Percentiles rank a stretch among this genome's conserved stretches.
These are phyloP conservation scores for Sarcophaga caerulescens DNA, from an alignment of 2,888 invertebrate genomes.

Conservation along the genomic window DNA sequence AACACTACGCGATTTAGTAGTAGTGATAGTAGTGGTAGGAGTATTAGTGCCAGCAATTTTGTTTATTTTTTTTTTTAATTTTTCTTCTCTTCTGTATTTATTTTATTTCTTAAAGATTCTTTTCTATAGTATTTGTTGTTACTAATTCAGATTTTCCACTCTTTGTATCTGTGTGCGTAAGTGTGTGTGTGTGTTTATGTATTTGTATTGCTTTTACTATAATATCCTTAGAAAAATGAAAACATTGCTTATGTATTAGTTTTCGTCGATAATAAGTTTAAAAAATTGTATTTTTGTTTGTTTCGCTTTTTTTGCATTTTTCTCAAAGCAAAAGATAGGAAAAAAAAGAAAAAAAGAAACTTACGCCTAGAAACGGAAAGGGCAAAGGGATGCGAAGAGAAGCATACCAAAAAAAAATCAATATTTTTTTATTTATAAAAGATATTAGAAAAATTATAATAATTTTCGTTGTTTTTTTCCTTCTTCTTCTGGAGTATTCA, in stretches of 20 bases:
- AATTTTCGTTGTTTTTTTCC: conserved; percentile 34
- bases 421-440: conserved; percentile 29
- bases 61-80: conserved; percentile 20
- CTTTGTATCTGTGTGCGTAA: background rate
- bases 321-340: background rate
- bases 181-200: background rate
- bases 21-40: background rate
- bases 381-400: no score
- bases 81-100: conserved; percentile 7
- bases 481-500: background rate
- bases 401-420: conserved; percentile 46
- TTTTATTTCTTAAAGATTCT: conserved; percentile 6
- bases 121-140: conserved; percentile 50
- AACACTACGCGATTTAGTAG: conserved; percentile 10
- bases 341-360: background rate
- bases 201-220: conserved; percentile 38
- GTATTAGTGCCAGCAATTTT: background rate
- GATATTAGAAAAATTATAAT: conserved; percentile 61
- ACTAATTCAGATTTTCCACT: conserved; percentile 48
- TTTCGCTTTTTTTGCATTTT: conserved; percentile 13
- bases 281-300: conserved; percentile 57
- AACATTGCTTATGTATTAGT: conserved; percentile 69
- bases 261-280: conserved; percentile 70
- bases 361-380: no score
- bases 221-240: conserved; percentile 36